Conservation (phyloP, 2,113 vertebrate species). For the Campylomormyrus tamandua region DNA sequence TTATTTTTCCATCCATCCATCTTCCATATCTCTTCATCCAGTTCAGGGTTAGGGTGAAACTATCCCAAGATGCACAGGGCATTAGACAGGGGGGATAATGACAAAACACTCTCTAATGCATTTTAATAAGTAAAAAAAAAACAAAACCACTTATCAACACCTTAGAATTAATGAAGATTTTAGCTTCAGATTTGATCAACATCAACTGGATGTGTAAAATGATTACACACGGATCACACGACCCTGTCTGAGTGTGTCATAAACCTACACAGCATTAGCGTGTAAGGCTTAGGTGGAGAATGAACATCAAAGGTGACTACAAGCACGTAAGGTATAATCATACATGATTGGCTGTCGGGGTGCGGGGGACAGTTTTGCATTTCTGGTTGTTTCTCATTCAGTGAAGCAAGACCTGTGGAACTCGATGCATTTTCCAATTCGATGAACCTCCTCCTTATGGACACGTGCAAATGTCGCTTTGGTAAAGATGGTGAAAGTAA, state of each 20-base stretch:
- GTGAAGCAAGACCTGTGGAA: conserved; percentile 56
- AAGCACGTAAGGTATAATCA: conserved; percentile 33
- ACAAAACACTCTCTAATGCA: not conserved
- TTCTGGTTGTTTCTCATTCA: conserved; percentile 54
- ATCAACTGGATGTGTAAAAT: not conserved
- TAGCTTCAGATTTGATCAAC: not conserved
- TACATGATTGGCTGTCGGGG: conserved; percentile 30
- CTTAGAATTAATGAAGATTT: not conserved
- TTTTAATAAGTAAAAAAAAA: not conserved
- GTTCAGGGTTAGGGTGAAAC: not conserved
- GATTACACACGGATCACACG: not conserved
- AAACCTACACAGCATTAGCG: not conserved
- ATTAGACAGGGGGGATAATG: not conserved
- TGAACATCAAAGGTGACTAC: not conserved
- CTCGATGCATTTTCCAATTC: conserved; percentile 61
- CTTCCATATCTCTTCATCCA: not conserved
- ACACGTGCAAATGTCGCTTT: conserved; percentile 64
- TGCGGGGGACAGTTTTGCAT: conserved; percentile 51
- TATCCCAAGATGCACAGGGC: not conserved
- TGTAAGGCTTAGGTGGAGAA: not conserved
- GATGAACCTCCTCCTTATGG: conserved; percentile 52
- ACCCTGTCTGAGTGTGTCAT: not conserved
- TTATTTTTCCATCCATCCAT: not conserved
- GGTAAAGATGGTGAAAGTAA: conserved; percentile 53
- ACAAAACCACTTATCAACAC: not conserved